Percentiles rank a stretch among this genome's conserved stretches.
Evolutionary conservation across 2,797 vertebrate species (phyloP).

Genomic region (Pogoniulus pusillus): DNA sequence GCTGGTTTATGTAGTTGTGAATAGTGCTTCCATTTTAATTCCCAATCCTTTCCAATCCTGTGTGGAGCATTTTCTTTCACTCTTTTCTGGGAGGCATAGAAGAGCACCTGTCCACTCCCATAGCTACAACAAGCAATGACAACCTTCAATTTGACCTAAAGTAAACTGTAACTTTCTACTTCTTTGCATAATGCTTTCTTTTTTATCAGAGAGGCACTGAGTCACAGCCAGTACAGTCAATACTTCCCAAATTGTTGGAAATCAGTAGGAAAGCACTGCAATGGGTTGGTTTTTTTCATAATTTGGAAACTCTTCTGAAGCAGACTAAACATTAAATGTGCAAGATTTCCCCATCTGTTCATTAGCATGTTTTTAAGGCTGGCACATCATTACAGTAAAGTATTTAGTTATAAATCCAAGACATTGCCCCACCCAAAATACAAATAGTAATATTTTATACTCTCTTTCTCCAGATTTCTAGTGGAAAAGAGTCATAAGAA

Average conservation of each 20-base stretch:
- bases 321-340: background rate
- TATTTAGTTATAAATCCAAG: background rate
- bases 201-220: background rate
- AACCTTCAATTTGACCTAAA: background rate
- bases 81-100: too few relatives aligned
- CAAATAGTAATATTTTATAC: background rate
- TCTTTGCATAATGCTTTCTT: background rate
- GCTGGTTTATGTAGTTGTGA: too few relatives aligned
- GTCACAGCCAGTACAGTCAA: background rate
- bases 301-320: background rate
- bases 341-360: background rate
- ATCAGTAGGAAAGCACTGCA: background rate
- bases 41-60: too few relatives aligned
- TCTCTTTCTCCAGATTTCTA: slow-evolving; percentile 66
- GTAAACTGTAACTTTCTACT: background rate
- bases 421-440: background rate
- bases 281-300: background rate
- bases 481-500: slow-evolving; percentile 14
- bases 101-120: too few relatives aligned
- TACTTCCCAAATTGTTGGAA: background rate
- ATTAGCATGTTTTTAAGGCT: background rate
- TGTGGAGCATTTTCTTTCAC: too few relatives aligned
- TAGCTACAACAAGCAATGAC: fast-evolving
- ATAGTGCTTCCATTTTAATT: too few relatives aligned
- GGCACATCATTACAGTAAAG: background rate